Conservation (phyloP, 1,140 invertebrate genomes). For the Sesamia nonagrioides region DNA sequence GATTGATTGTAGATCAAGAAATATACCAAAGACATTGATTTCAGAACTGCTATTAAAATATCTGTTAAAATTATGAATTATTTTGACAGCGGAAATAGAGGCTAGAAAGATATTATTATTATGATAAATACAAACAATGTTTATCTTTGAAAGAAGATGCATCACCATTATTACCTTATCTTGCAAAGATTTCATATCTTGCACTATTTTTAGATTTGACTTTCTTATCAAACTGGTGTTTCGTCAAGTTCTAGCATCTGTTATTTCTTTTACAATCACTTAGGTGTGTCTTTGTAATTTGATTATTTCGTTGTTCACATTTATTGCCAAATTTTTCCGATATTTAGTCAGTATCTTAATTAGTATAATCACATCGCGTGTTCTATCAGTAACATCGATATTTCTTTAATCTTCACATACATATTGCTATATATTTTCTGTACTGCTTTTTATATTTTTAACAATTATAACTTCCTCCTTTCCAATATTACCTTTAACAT, state of each 20-base stretch:
- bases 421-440: background rate
- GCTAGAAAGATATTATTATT: background rate
- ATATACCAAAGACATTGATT: conserved; percentile 51
- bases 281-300: no score
- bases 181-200: conserved; percentile 3
- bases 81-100: background rate
- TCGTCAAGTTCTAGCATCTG: background rate
- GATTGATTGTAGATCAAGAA: conserved; percentile 4
- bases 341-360: background rate
- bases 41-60: background rate
- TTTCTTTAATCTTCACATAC: background rate
- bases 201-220: background rate
- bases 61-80: conserved; percentile 1
- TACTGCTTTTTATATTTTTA: background rate
- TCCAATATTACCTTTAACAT: background rate
- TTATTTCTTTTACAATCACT: background rate
- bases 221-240: background rate
- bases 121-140: conserved; percentile 9
- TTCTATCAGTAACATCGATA: background rate
- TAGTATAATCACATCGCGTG: background rate
- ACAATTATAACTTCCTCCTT: background rate
- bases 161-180: conserved; percentile 2
- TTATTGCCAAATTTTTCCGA: conserved; percentile 5
- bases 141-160: conserved; percentile 17
- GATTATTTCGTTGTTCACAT: conserved; percentile 9